Percentiles rank a stretch among this genome's conserved stretches.
These are phyloP conservation scores for Zosterops pallidus DNA, from an alignment of 2,113 vertebrate species.

Conservation along the genomic window DNA sequence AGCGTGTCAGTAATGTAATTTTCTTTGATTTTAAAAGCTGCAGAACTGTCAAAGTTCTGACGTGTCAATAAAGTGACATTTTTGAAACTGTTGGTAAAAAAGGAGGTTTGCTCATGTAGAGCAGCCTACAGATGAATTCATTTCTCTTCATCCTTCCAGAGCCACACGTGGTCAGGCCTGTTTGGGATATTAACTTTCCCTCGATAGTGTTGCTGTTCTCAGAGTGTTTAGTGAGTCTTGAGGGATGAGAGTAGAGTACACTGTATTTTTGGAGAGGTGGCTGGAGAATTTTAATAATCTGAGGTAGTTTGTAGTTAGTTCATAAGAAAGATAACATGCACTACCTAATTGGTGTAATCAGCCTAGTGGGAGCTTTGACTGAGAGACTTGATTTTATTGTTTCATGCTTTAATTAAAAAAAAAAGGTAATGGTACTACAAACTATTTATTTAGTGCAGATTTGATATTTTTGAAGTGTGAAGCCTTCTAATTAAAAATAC, in stretches of 20 bases:
- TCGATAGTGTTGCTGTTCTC: background rate
- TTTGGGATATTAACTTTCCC: background rate
- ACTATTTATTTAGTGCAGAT: background rate
- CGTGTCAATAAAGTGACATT: background rate
- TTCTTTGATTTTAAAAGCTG: background rate
- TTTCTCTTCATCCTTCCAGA: background rate
- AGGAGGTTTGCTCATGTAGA: background rate
- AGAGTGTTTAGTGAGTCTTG: background rate
- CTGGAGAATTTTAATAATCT: background rate
- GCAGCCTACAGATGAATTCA: background rate
- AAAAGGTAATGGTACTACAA: background rate
- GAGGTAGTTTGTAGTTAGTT: background rate
- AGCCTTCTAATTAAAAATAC: background rate
- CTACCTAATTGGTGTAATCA: background rate
- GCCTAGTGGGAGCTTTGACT: background rate
- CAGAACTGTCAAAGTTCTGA: background rate
- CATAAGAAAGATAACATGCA: background rate
- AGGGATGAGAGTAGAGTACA: background rate
- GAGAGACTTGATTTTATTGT: background rate
- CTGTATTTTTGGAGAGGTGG: background rate
- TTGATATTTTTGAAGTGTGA: background rate
- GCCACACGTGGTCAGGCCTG: background rate
- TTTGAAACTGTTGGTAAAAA: background rate
- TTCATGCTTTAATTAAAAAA: background rate
- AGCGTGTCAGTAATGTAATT: background rate